Evolutionary conservation across 2,888 invertebrate genomes (phyloP).

Genomic region (Synergus japonicus): DNA sequence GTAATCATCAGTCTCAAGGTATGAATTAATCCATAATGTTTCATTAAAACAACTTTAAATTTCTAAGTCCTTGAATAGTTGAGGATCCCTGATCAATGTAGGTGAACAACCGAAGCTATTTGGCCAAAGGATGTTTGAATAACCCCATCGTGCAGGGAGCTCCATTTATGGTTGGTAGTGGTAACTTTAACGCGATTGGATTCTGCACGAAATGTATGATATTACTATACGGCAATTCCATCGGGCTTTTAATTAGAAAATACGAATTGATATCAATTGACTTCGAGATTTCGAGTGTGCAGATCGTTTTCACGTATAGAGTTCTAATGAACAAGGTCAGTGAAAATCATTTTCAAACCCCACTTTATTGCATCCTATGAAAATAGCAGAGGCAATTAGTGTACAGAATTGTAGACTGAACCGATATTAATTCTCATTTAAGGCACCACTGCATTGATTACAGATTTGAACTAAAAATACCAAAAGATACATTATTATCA

Average conservation of each 20-base stretch:
- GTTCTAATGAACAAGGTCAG: background rate
- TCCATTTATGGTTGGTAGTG: slow-evolving; percentile 22
- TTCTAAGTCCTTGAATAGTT: background rate
- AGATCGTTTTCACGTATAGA: background rate
- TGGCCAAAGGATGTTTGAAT: slow-evolving; percentile 20
- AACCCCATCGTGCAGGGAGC: background rate
- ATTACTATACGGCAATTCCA: slow-evolving; percentile 6
- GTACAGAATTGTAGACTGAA: no score
- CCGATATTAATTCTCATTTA: no score
- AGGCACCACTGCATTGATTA: no score
- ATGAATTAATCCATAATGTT: no score
- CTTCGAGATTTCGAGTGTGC: background rate
- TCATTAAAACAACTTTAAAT: no score
- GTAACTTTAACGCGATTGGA: slow-evolving; percentile 20
- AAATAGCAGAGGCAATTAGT: no score
- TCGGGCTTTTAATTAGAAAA: slow-evolving; percentile 53
- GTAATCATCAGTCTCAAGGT: background rate
- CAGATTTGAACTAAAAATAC: no score
- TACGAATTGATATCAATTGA: slow-evolving; percentile 55
- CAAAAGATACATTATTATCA: no score
- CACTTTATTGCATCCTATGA: no score
- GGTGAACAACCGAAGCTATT: background rate
- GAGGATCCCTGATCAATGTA: background rate
- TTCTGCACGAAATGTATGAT: slow-evolving; percentile 33
- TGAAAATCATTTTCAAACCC: background rate